Evolutionary conservation across 2,113 vertebrate species (phyloP), one percentile per base, ranked within the genome.

Genomic region (Zosterops borbonicus): DNA sequence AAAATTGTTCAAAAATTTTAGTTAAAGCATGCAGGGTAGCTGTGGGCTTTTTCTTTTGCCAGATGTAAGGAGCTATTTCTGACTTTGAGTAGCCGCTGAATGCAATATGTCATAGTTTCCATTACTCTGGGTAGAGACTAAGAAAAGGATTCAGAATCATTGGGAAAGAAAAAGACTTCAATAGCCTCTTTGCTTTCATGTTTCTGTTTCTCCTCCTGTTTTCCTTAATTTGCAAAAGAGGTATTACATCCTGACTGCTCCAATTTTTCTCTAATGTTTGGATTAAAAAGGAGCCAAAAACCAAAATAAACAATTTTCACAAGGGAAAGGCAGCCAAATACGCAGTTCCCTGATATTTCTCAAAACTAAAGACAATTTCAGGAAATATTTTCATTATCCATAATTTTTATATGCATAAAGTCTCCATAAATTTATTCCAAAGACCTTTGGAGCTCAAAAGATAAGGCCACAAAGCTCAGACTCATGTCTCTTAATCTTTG

Each of bases 101-200:
- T 59, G 25, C 31, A 82, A 24, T 37, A 35, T 22, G 50, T 90
- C 88, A 94, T 39, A 92, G 37, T 92, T 94, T 94, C 95, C 84
- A 44, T 65, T 88, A 67, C 59, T 91, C 39, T 74, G 35, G 77
- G 33, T 37, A 28, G 15, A 85, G 21, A 56, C 58, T 80, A 69
- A 87, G 89, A 42, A 87, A 90, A 90, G 19, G 15, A 50, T 49
- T 41, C 50, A 76, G 41, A 83, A 23, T 37, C 16, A 71, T 7
- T 31, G 27, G n/a, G 28, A 53, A 94, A 89, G 41, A 85, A 89
- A 92, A 85, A 84, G 2, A 42, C 67, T 9, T 62, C 65, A 89
- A 37, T 23, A 16, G 12, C 3, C 13, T 73, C 37, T 78, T 86
- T 89, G 22, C 41, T 82, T 91, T 87, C 59, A 50, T 80, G 19